Percentiles rank a stretch among this genome's conserved stretches.
Evolutionary conservation across 2,113 vertebrate species (phyloP).

Genomic region (Rhegmatorhina hoffmannsi): DNA sequence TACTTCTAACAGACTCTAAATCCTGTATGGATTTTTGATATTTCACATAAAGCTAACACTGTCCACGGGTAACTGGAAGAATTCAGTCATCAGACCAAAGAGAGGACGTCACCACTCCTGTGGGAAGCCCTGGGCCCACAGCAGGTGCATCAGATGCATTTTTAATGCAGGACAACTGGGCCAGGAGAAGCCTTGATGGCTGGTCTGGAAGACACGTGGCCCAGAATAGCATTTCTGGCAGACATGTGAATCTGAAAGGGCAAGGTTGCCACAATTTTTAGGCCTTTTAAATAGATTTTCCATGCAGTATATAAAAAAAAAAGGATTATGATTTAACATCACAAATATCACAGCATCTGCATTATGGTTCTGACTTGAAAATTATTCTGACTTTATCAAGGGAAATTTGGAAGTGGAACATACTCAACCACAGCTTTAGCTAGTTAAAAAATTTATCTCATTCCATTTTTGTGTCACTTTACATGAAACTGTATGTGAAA

Average conservation of each 20-base stretch:
- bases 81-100: conserved; percentile 41
- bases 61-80: conserved; percentile 46
- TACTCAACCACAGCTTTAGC: not conserved
- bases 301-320: not conserved
- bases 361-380: not conserved
- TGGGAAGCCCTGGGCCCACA: not conserved
- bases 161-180: conserved; percentile 65
- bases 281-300: not conserved
- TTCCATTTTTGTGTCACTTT: not conserved
- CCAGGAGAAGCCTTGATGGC: conserved; percentile 22
- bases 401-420: not conserved
- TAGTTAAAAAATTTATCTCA: not conserved
- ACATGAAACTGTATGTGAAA: not conserved
- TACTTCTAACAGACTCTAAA: conserved; percentile 85
- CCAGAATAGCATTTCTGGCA: conserved; percentile 29
- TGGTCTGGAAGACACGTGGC: not conserved
- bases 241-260: not conserved
- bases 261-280: not conserved
- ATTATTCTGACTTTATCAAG: not conserved
- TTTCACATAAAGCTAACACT: conserved; percentile 53
- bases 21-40: conserved; percentile 77
- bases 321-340: not conserved
- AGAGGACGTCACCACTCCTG: conserved; percentile 8
- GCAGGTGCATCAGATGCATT: conserved; percentile 55
- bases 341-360: not conserved